Conservation (phyloP, 2,888 invertebrate species). For the Bombylius major region DNA sequence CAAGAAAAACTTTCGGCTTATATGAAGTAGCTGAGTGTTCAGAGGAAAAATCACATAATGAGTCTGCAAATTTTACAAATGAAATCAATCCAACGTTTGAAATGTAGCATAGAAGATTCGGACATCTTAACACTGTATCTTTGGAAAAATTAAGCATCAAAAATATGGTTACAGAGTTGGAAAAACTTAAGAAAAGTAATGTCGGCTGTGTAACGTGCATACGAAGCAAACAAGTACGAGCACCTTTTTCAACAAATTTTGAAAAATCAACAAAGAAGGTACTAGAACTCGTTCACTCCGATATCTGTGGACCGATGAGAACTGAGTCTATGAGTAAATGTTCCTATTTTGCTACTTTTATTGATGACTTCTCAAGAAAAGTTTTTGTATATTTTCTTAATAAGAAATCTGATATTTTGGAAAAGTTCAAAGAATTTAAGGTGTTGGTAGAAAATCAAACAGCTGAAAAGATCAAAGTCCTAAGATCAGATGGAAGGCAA, state of each 20-base stretch:
- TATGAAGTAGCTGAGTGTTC: background rate
- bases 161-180: slow-evolving; percentile 7
- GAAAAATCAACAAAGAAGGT: slow-evolving; percentile 2
- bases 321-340: slow-evolving; percentile 8
- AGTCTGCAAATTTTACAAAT: too few species aligned
- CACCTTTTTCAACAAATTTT: slow-evolving; percentile 1
- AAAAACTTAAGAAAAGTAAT: slow-evolving; percentile 1
- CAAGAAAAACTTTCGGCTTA: too few species aligned
- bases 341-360: slow-evolving; percentile 13
- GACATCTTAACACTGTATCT: slow-evolving; percentile 5
- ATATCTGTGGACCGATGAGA: too few species aligned
- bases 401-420: too few species aligned
- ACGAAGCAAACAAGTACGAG: slow-evolving; percentile 5
- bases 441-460: too few species aligned
- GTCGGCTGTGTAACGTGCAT: slow-evolving; percentile 5
- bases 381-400: too few species aligned
- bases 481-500: too few species aligned
- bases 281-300: slow-evolving; percentile 12
- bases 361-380: slow-evolving; percentile 9
- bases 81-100: background rate
- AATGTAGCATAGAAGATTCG: slow-evolving; percentile 5
- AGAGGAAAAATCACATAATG: background rate
- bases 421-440: too few species aligned
- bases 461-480: too few species aligned
- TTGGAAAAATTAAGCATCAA: slow-evolving; percentile 2